Evolutionary conservation across 1,140 invertebrate species (phyloP), one percentile per base, ranked within the genome.

Genomic region (Drusus annulatus): DNA sequence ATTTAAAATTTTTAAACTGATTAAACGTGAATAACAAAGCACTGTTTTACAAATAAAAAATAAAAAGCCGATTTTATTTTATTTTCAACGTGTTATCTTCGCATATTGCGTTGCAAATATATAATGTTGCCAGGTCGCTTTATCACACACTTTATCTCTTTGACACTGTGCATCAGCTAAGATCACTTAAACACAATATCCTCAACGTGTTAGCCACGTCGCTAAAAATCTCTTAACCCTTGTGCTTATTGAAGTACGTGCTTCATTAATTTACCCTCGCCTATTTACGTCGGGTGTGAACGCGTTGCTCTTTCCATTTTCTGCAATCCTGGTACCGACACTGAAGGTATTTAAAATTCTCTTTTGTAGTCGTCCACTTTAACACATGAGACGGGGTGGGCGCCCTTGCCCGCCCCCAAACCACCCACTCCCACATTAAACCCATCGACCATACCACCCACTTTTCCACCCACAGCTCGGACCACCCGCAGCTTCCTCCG

Each of bases 291-390:
- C n/a, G 36, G 31, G 65, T 51, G 65, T 69, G 62, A 36, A 65
- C 21, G 17, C 36, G 56, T 19, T 60, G 73, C 56, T 75, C 73
- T 75, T 60, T 75, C 56, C 56, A 56, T 52, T 75, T 60, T 75
- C 56, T 54, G 52, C 23, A 25, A n/a, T 16, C 28, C 56, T 75
- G 73, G 31, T 56, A 19, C 60, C 25, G 60, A 25, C 76, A 45
- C 51, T 69, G 50, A 45, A 56, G 60, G 80, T 77, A 81, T 81
- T 81, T 81, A 81, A 75, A 75, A 81, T 75, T 75, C 74, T 75
- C 73, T 81, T 80, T 81, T 81, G 74, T 60, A 68, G 65, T 60
- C 78, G 76, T 58, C 36, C 65, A 78, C 77, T 71, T 78, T 69
- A 60, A 78, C 68, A 78, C 65, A 69, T 69, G 52, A 62, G 78